Percentiles rank a stretch among this genome's conserved stretches.
phyloP scores from a whole-genome alignment of 2,113 vertebrate genomes.

The Oreocharis arfaki region DNA sequence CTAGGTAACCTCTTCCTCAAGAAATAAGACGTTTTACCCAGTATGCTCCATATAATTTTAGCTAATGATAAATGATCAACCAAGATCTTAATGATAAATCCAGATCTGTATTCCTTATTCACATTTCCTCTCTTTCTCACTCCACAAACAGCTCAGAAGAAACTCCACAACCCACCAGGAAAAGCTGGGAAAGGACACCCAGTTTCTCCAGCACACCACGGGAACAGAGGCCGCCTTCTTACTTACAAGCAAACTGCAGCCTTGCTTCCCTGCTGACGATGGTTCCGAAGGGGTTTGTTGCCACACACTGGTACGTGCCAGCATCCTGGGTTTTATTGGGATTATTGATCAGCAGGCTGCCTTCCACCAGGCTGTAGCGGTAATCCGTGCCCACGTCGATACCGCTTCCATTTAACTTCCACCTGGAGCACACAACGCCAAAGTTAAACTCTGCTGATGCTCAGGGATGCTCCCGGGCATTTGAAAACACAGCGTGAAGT shows the following conservation, averaged over 20 bases:
- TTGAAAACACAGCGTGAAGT: not conserved
- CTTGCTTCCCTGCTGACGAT: conserved; percentile 90
- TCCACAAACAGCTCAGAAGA: not conserved
- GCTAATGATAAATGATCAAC: no score
- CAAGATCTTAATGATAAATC: not conserved
- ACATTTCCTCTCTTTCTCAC: not conserved
- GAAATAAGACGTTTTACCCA: not conserved
- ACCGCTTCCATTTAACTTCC: conserved; percentile 91
- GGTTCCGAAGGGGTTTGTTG: conserved; percentile 91
- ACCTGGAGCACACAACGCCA: conserved; percentile 76
- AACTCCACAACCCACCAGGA: not conserved
- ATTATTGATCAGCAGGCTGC: conserved; percentile 89
- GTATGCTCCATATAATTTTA: fast-evolving
- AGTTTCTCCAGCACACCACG: not conserved
- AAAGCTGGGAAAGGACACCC: not conserved
- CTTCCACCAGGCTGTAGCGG: conserved; percentile 87
- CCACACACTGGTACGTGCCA: conserved; percentile 93
- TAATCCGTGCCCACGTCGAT: conserved; percentile 83
- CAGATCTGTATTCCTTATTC: not conserved
- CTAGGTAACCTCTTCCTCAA: not conserved
- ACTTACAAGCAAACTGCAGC: conserved; percentile 97
- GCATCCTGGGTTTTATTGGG: conserved; percentile 88
- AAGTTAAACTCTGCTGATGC: conserved; percentile 24
- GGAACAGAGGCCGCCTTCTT: not conserved
- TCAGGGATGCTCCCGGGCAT: not conserved